phyloP scores from a whole-genome alignment of 2,888 invertebrate genomes.

The Pyrochroa serraticornis region DNA sequence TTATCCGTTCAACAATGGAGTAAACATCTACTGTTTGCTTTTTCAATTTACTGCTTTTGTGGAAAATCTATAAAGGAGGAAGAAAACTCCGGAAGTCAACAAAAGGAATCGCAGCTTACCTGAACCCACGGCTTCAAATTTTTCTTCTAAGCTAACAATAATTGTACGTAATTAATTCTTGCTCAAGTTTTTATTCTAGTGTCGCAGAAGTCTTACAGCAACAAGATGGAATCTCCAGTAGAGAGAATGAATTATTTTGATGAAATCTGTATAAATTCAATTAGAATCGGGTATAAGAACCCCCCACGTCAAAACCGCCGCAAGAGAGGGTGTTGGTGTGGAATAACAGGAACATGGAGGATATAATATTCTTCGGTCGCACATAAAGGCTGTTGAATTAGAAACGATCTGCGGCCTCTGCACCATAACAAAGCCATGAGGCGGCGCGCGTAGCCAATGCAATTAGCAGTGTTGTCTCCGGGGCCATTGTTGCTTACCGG shows the following conservation, averaged over 20 bases:
- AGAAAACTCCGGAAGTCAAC: no score
- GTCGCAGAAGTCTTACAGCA: not conserved
- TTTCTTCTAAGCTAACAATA: no score
- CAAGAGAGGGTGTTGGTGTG: no score
- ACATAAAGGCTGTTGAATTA: conserved; percentile 38
- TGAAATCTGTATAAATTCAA: conserved; percentile 36
- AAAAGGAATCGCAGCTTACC: no score
- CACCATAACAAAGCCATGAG: conserved; percentile 42
- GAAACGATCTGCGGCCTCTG: conserved; percentile 42
- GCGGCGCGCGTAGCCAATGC: conserved; percentile 51
- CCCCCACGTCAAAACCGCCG: not conserved
- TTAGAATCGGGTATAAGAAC: conserved; percentile 24
- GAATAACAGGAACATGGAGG: conserved; percentile 7
- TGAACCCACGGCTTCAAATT: no score
- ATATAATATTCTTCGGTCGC: conserved; percentile 20
- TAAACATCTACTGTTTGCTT: no score
- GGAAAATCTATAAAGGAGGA: no score
- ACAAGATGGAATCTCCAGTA: not conserved
- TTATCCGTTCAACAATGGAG: no score
- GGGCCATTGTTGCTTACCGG: conserved; percentile 57
- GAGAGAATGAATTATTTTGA: conserved; percentile 33
- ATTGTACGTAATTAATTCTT: no score
- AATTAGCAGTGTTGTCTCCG: conserved; percentile 57
- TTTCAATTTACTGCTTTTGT: no score
- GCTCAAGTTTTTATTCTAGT: no score